Base-by-base conservation (phyloP, 2,888 invertebrate species). In the Lydus trimaculatus region DNA sequence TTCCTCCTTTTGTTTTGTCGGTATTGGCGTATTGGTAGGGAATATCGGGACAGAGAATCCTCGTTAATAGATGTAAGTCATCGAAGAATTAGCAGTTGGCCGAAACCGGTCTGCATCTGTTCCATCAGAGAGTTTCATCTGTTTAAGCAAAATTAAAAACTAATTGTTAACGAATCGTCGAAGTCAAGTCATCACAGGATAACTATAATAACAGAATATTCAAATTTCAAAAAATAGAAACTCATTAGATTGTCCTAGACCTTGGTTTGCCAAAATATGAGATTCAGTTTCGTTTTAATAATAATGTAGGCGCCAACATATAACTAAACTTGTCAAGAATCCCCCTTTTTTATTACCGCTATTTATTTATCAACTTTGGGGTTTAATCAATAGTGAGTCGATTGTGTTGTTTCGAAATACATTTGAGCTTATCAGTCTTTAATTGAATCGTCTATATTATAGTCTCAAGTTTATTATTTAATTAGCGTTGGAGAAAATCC, bases 301-400 rank as follows among this genome's bases (percentile, higher is more conserved):
- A n/a, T n/a, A n/a, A n/a, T n/a, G n/a, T n/a, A 43, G n/a, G 3
- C 3, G 33, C 33, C 33, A 33, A 7, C 9, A 33, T 43, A n/a
- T 17, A 17, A 43, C 39, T 15, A 39, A n/a, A 39, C 15, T 11
- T 33, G 33, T 33, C 13, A 43, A 43, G 17, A 43, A 43, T 17
- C n/a, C n/a, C 43, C 36, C 43, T n/a, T 43, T 17, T 43, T 43
- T 43, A 43, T 43, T 43, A n/a, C 43, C n/a, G n/a, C n/a, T n/a
- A n/a, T n/a, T n/a, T n/a, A n/a, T n/a, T n/a, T n/a, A n/a, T n/a
- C n/a, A n/a, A n/a, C n/a, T n/a, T n/a, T n/a, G n/a, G 7, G 8
- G 7, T 17, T n/a, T 43, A 43, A 43, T 43, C 43, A 43, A 43
- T 43, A 43, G n/a, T n/a, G n/a, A n/a, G 17, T 17, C n/a, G n/a